Evolutionary conservation across 2,888 invertebrate species (phyloP), one percentile per base, ranked within the genome.

Genomic region (Microdon myrmicae): DNA sequence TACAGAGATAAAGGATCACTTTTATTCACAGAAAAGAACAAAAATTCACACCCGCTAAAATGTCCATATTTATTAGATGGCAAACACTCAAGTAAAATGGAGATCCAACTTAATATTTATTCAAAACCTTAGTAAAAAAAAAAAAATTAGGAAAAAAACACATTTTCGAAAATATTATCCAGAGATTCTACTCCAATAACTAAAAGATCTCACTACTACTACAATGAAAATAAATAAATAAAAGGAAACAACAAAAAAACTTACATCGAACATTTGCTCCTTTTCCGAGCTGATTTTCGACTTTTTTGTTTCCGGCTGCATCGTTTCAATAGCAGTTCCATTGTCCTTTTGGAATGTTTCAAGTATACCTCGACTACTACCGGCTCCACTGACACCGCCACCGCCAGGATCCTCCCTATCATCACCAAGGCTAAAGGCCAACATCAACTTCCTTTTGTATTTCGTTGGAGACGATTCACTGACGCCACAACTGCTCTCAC

Each of bases 261-360:
- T 58, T 34, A 71, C 71, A 68, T 70, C 68, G 60, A 70, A 71
- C 70, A 71, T 70, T 58, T 68, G 64, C 53, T 71, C 69, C 54
- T 61, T 68, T 35, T 67, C 64, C 14, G 25, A 39, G 32, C 14
- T 32, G 19, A 53, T 26, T 35, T 55, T 61, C 10, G 43, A 38
- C 17, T 53, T 58, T 39, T 69, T 69, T 28, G 53, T 31, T 29
- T 45, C 48, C 35, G 64, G 66, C 10, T 43, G 49, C 35, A 39
- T 32, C 20, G 12, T 32, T 7, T 55, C 54, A 13, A 35, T 31
- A 8, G 20, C 22, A 37, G 10, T 41, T 16, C 20, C n/a, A 14
- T 38, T 55, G 37, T 58, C 61, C 45, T 39, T 34, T 10, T 26
- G 37, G 10, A 14, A 32, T 22, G 10, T 17, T 6, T 45, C 31